Conservation (phyloP, 2,113 vertebrate species). For the Chiloscyllium plagiosum region DNA sequence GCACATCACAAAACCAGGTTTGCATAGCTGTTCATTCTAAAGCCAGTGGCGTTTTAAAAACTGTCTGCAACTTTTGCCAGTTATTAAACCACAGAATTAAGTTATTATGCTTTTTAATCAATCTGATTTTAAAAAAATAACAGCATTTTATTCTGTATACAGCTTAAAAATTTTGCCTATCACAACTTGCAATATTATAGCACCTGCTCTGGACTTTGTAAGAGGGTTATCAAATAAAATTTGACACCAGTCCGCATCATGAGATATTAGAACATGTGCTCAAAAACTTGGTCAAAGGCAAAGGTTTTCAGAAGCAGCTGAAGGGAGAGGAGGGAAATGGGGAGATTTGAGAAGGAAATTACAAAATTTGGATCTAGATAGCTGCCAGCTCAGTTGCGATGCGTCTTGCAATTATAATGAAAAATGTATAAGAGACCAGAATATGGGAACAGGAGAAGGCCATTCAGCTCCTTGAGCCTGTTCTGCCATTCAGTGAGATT, state of each 20-base stretch:
- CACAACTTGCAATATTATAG: too few relatives aligned
- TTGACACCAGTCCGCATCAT: background rate
- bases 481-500: too few relatives aligned
- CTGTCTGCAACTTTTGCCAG: background rate
- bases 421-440: too few relatives aligned
- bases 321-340: too few relatives aligned
- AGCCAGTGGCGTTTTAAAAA: background rate
- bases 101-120: background rate
- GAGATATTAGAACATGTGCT: background rate
- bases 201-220: background rate
- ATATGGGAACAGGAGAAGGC: too few relatives aligned
- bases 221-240: background rate
- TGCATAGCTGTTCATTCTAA: background rate
- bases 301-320: background rate
- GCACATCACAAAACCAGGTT: background rate
- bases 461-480: too few relatives aligned
- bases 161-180: background rate
- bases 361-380: too few relatives aligned
- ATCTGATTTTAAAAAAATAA: background rate
- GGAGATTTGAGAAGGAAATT: background rate
- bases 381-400: background rate
- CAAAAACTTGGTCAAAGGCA: background rate
- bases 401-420: background rate
- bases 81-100: background rate
- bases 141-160: background rate